Base-by-base conservation (phyloP, 2,888 invertebrate genomes). In the Onthophagus sagittarius region DNA sequence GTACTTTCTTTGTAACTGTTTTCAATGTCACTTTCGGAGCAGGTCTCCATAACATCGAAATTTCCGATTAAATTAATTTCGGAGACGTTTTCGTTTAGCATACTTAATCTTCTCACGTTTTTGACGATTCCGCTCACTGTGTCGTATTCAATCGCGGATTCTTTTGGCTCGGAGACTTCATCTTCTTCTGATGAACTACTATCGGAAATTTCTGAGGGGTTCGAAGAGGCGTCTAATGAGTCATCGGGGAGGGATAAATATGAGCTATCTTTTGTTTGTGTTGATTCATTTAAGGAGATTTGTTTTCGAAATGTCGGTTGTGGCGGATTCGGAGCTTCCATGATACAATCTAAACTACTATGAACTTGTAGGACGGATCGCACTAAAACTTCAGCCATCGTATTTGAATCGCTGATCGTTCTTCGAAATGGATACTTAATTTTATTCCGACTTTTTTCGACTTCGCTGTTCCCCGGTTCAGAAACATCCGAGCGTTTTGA, bases 381-480 rank as follows among this genome's bases (percentile, higher is more conserved):
- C 6, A 92, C 91, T 14, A 92, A 84, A 69, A 91, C 86, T 11
- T 91, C 89, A 0, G 91, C 91, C 88, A 92, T 91, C 0, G 89
- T 88, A 71, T 88, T 88, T 9, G 82, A 81, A 78, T 88, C 87
- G 53, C 87, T 88, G 71, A 77, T 75, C 1, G 85, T 80, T 79
- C 87, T 85, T 78, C 87, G 88, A 75, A 88, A 82, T 11, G 84
- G 83, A 75, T 84, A 85, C 0, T 87, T 82, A 76, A 85, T 87
- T 74, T 86, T 87, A 15, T 87, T 75, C 67, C 0, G 7, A 4
- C 69, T 62, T 23, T 32, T 9, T n/a, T 14, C 32, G n/a, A 64
- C 83, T 74, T 87, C 86, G 39, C 85, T 86, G 74, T 85, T 85
- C 3, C 87, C 82, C 13, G 82, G 81, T 53, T 62, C 67, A 9